phyloP scores from a whole-genome alignment of 2,888 invertebrate species.

The Atethmia centrago region DNA sequence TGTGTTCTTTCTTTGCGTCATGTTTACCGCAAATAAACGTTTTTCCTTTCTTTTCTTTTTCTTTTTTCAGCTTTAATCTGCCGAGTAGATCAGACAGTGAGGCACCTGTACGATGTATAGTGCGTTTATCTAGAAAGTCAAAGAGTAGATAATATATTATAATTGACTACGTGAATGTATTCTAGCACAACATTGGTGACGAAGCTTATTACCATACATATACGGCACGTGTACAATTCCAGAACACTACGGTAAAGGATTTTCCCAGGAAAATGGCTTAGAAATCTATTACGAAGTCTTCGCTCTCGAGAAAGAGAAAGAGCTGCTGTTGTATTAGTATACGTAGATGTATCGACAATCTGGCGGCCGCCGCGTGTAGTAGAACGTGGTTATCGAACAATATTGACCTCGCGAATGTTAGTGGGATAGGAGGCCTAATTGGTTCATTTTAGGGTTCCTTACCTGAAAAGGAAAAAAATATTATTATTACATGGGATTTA shows the following conservation, averaged over 20 bases:
- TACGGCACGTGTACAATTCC: neutral
- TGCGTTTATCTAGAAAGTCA: neutral
- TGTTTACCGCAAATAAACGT: no score
- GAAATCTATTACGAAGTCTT: neutral
- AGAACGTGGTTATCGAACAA: neutral
- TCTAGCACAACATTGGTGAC: neutral
- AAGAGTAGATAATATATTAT: neutral
- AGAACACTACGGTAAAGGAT: neutral
- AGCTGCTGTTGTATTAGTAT: no score
- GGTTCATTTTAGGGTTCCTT: neutral
- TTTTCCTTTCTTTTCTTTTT: no score
- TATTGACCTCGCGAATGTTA: neutral
- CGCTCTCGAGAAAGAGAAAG: neutral
- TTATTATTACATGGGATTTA: no score
- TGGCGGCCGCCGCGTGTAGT: neutral
- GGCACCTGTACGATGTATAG: neutral
- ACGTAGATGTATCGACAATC: neutral
- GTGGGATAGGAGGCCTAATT: neutral
- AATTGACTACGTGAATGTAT: neutral
- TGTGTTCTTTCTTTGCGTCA: no score
- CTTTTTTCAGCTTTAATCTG: no score
- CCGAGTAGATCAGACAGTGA: no score
- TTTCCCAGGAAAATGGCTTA: neutral
- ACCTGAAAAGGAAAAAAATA: no score
- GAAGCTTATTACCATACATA: conserved; percentile 1